Conservation (phyloP, 2,888 invertebrate species). For the Aphodius granarius region DNA sequence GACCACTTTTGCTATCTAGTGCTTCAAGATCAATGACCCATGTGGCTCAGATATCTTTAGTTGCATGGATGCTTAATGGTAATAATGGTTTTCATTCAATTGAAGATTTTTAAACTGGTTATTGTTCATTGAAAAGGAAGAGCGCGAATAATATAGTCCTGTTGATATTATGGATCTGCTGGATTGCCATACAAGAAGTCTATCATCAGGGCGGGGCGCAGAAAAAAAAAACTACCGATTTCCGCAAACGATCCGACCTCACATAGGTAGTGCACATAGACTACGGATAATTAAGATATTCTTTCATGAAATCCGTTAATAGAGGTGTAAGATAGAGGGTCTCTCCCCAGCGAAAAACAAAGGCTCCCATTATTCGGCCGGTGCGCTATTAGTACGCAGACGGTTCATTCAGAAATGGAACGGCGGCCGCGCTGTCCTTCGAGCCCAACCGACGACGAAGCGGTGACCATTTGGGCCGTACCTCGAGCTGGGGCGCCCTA, state of each 20-base stretch:
- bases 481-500: conserved; percentile 30
- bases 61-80: no score
- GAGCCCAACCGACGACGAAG: neutral
- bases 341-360: neutral
- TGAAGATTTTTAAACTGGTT: no score
- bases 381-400: neutral
- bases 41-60: no score
- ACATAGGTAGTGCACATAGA: neutral
- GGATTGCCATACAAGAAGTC: no score
- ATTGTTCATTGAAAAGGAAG: no score
- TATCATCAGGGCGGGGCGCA: no score
- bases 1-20: no score
- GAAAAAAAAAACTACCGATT: neutral
- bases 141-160: no score
- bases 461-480: neutral
- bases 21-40: no score
- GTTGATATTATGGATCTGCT: no score
- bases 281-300: neutral
- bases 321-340: neutral
- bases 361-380: neutral
- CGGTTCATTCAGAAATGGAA: neutral
- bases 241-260: neutral
- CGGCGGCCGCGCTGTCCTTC: neutral
- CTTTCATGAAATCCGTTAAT: neutral
- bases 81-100: no score